These are phyloP conservation scores for Oppia nitens DNA, from an alignment of 1,140 invertebrate species.

Conservation along the genomic window DNA sequence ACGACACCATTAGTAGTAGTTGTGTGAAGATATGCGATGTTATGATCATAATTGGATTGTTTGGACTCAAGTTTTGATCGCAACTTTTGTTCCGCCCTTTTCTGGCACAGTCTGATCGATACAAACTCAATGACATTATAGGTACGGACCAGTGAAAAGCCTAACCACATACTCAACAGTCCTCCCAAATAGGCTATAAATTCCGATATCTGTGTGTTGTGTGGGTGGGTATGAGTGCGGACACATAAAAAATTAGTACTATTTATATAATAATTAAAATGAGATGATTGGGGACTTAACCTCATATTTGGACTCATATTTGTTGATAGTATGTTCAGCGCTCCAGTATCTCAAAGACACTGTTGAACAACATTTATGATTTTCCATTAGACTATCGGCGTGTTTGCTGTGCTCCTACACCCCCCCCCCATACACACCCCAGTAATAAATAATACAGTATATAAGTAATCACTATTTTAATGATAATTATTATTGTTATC, in stretches of 20 bases:
- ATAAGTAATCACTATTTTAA: too few species aligned
- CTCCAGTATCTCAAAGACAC: constrained; percentile 13
- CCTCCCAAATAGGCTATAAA: constrained; percentile 20
- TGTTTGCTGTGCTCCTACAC: not conserved
- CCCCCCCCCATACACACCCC: too few species aligned
- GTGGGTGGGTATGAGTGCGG: too few species aligned
- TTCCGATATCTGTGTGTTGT: constrained; percentile 18
- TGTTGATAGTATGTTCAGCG: constrained; percentile 19
- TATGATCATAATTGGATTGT: too few species aligned
- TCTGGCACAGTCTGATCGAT: not conserved
- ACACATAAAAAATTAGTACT: constrained; percentile 3
- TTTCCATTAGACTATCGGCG: not conserved
- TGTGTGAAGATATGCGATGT: too few species aligned
- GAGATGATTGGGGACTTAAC: constrained; percentile 4
- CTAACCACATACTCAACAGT: constrained; percentile 18
- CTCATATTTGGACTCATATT: constrained; percentile 20
- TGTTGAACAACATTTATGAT: constrained; percentile 8
- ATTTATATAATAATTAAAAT: not conserved
- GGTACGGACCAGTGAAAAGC: constrained; percentile 16
- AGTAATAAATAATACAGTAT: too few species aligned
- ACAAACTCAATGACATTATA: constrained; percentile 6
- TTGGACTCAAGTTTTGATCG: not conserved
- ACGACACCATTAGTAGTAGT: too few species aligned
- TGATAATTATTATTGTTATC: too few species aligned
- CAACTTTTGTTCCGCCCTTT: not conserved